Evolutionary conservation across 2,113 vertebrate genomes (phyloP).

Genomic region (Nesogale talazaci): DNA sequence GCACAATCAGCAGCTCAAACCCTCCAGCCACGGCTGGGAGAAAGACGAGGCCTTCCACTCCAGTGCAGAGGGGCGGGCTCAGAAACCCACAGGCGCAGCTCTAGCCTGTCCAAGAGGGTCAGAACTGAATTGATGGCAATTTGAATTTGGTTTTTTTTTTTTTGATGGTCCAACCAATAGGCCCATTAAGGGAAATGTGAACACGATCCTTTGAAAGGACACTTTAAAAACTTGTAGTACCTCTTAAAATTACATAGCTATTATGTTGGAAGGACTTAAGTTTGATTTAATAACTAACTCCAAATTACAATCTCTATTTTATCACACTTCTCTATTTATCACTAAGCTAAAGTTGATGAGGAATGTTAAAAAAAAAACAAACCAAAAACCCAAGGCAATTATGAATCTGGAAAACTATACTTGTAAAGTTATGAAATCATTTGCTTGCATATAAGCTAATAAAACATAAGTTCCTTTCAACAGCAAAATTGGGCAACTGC

Average conservation of each 20-base stretch:
- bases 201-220: conserved; percentile 1
- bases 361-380: conserved; percentile 25
- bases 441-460: conserved; percentile 18
- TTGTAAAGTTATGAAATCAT: conserved; percentile 28
- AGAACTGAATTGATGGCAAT: too few relatives aligned
- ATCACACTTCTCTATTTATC: conserved; percentile 21
- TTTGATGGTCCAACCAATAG: background rate
- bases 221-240: background rate
- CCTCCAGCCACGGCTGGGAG: too few relatives aligned
- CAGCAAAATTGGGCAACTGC: background rate
- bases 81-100: too few relatives aligned
- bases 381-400: too few relatives aligned
- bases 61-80: too few relatives aligned
- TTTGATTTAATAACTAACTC: background rate
- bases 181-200: background rate
- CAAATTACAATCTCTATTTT: background rate
- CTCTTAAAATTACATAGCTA: conserved; percentile 29
- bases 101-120: too few relatives aligned
- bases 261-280: conserved; percentile 25
- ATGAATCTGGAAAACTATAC: conserved; percentile 31
- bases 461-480: conserved; percentile 65
- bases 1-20: too few relatives aligned
- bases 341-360: conserved; percentile 27
- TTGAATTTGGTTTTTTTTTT: too few relatives aligned
- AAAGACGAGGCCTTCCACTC: too few relatives aligned